These are phyloP conservation scores for Diacarnus erythraeanus DNA, from an alignment of 37 sponge, comb jelly and placozoan genomes.

Conservation along the genomic window DNA sequence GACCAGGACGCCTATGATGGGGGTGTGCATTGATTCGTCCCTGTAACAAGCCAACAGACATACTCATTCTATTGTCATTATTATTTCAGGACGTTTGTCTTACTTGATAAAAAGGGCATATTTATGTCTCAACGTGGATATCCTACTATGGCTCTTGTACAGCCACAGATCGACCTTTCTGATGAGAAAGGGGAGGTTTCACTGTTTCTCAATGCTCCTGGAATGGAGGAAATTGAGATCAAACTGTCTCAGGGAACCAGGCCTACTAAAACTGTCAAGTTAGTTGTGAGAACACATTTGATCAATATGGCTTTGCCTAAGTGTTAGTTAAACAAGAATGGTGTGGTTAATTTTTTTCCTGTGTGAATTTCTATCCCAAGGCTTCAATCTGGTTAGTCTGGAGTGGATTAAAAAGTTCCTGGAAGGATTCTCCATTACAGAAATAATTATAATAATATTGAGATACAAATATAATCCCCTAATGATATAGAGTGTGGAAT, in stretches of 20 bases:
- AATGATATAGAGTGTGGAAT: slow-evolving; percentile 8
- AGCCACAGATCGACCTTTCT: not conserved
- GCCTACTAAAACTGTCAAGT: slow-evolving; percentile 2
- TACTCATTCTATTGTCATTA: not conserved
- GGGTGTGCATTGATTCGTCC: too few relatives aligned
- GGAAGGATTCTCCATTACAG: too few relatives aligned
- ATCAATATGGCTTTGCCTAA: not conserved
- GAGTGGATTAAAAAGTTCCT: too few relatives aligned
- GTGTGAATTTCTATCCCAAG: too few relatives aligned
- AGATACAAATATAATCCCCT: not conserved
- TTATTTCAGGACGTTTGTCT: slow-evolving; percentile 39
- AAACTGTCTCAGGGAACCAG: not conserved
- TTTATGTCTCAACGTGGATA: slow-evolving; percentile 9
- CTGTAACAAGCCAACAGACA: too few relatives aligned
- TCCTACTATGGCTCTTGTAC: slow-evolving; percentile 31
- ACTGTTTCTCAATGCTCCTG: slow-evolving; percentile 40
- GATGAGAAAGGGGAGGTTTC: not conserved
- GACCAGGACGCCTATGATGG: too few relatives aligned
- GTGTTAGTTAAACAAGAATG: not conserved
- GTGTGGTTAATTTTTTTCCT: too few relatives aligned
- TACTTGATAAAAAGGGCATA: slow-evolving; percentile 18
- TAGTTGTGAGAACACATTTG: not conserved
- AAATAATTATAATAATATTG: too few relatives aligned
- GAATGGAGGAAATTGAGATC: slow-evolving; percentile 20
- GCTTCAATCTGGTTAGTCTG: too few relatives aligned